Evolutionary conservation across 1,140 invertebrate species (phyloP).

Genomic region (Campoletis sonorensis): DNA sequence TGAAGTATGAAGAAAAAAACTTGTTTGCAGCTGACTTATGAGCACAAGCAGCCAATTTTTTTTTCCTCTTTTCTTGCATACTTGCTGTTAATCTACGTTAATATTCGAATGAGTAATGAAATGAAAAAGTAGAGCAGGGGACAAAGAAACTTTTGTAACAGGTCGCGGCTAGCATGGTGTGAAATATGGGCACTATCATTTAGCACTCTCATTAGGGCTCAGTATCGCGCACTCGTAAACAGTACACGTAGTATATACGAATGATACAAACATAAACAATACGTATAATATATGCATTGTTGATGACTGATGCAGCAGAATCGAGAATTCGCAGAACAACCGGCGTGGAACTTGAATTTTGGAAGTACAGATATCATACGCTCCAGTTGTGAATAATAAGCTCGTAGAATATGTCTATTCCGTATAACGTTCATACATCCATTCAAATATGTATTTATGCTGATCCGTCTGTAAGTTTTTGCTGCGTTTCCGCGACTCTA

Average conservation of each 20-base stretch:
- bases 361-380: background rate
- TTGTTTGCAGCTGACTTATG: background rate
- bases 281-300: slow-evolving; percentile 7
- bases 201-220: slow-evolving; percentile 14
- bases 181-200: background rate
- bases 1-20: background rate
- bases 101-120: slow-evolving; percentile 40
- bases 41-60: background rate
- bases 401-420: background rate
- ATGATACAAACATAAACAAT: too few species aligned
- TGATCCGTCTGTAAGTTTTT: background rate
- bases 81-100: background rate
- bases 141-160: slow-evolving; percentile 25
- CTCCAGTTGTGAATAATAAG: background rate
- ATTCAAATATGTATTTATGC: slow-evolving; percentile 4
- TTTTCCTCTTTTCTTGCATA: background rate
- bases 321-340: background rate
- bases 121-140: slow-evolving; percentile 4
- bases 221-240: too few species aligned
- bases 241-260: background rate
- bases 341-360: background rate
- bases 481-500: background rate
- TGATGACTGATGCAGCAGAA: background rate
- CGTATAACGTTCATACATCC: background rate
- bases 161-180: background rate